phyloP scores from a whole-genome alignment of 1,140 invertebrate species.

The Vanessa tameamea region DNA sequence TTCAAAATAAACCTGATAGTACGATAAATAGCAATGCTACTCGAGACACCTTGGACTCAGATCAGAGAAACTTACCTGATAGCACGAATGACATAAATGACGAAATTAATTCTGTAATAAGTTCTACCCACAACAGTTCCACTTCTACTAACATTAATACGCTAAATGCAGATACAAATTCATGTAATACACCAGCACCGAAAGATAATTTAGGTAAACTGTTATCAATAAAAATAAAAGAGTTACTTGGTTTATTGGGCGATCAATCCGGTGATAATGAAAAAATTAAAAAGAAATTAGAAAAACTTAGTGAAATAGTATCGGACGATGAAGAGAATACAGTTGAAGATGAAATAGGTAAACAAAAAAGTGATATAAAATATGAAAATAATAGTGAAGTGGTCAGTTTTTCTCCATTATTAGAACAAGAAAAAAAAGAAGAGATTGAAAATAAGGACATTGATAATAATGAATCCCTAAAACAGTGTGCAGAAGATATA shows the following conservation, averaged over 20 bases:
- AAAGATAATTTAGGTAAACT: constrained; percentile 59
- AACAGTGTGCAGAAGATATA: background rate
- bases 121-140: constrained; percentile 50
- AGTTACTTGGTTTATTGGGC: constrained; percentile 58
- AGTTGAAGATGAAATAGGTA: constrained; percentile 17
- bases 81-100: constrained; percentile 55
- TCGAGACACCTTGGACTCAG: constrained; percentile 22
- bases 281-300: constrained; percentile 71
- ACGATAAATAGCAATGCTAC: constrained; percentile 48
- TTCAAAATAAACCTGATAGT: constrained; percentile 55
- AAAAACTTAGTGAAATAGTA: constrained; percentile 69
- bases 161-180: constrained; percentile 19
- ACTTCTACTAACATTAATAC: constrained; percentile 42
- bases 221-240: constrained; percentile 71
- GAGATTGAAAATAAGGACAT: background rate
- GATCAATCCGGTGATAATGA: constrained; percentile 61
- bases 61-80: constrained; percentile 45
- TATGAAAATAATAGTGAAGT: background rate
- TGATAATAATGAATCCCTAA: background rate
- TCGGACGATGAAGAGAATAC: constrained; percentile 46
- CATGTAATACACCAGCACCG: constrained; percentile 35
- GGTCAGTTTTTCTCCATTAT: background rate
- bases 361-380: background rate
- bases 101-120: constrained; percentile 56
- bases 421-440: background rate